A percentile compares a stretch with the other conserved stretches of the same genome.
Evolutionary conservation across 2,888 invertebrate genomes (phyloP).

Genomic region (Cyclophora albipunctata): DNA sequence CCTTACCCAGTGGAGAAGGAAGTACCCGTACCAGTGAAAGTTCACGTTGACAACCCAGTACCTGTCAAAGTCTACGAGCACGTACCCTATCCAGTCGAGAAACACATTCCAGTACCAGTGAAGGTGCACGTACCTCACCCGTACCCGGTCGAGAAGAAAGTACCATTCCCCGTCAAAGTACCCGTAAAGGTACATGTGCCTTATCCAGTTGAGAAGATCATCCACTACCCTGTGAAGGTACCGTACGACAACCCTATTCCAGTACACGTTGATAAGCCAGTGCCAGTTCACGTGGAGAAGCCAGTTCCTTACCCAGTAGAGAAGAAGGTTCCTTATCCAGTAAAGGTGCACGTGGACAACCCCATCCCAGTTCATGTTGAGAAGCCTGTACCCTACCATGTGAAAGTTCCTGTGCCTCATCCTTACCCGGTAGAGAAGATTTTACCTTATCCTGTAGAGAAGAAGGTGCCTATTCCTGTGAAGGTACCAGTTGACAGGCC

Average conservation of each 20-base stretch:
- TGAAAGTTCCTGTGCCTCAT: constrained; percentile 82
- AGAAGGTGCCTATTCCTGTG: constrained; percentile 79
- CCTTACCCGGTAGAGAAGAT: constrained; percentile 82
- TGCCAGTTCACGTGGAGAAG: constrained; percentile 82
- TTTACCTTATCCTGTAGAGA: constrained; percentile 79
- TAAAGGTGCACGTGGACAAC: constrained; percentile 79
- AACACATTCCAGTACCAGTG: constrained; percentile 79
- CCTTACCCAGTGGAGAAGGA: constrained; percentile 82
- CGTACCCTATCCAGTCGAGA: constrained; percentile 83
- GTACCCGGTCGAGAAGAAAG: constrained; percentile 82
- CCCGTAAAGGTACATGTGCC: constrained; percentile 83
- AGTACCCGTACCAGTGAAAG: constrained; percentile 79
- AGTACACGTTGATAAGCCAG: constrained; percentile 79
- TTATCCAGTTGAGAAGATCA: constrained; percentile 82
- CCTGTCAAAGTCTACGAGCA: constrained; percentile 77
- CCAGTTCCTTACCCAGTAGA: constrained; percentile 84
- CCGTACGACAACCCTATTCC: constrained; percentile 81
- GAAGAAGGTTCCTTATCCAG: constrained; percentile 81
- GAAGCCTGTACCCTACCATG: constrained; percentile 84
- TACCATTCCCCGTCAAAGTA: constrained; percentile 79
- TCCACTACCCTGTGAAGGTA: constrained; percentile 83
- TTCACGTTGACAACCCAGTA: constrained; percentile 79
- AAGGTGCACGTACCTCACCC: constrained; percentile 83
- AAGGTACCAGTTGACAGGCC: constrained; percentile 77
- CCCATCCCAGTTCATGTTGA: constrained; percentile 85